phyloP scores from a whole-genome alignment of 2,113 vertebrate species.

The Mus spicilegus region DNA sequence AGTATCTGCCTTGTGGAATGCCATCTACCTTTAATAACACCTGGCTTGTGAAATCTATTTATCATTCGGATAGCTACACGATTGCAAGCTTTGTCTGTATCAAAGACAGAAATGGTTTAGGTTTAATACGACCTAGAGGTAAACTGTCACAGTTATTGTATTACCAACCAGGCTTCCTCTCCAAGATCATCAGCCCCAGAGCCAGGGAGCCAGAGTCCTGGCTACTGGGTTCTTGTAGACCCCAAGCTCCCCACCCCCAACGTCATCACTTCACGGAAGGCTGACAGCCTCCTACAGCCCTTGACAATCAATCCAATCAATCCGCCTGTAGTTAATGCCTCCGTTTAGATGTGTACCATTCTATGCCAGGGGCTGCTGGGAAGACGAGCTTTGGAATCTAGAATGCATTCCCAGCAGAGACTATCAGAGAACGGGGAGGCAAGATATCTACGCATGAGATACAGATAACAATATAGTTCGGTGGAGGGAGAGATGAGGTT shows the following conservation, averaged over 20 bases:
- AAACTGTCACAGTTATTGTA: rapidly evolving
- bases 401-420: not conserved
- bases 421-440: not conserved
- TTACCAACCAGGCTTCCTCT: not conserved
- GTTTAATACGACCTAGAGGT: too few species aligned
- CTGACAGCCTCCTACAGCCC: not conserved
- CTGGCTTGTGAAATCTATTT: not conserved
- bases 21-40: not conserved
- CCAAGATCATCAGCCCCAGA: not conserved
- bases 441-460: not conserved
- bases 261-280: not conserved
- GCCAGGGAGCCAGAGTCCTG: not conserved
- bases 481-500: not conserved
- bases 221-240: not conserved
- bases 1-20: not conserved
- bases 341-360: not conserved
- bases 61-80: not conserved
- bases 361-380: not conserved
- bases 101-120: not conserved
- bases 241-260: not conserved
- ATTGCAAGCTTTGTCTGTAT: not conserved
- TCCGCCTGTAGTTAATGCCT: not conserved
- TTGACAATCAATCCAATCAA: not conserved
- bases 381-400: not conserved
- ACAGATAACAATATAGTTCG: not conserved